Evolutionary conservation across 2,888 invertebrate species (phyloP).

Genomic region (Scaptomyza cyrtandrae): DNA sequence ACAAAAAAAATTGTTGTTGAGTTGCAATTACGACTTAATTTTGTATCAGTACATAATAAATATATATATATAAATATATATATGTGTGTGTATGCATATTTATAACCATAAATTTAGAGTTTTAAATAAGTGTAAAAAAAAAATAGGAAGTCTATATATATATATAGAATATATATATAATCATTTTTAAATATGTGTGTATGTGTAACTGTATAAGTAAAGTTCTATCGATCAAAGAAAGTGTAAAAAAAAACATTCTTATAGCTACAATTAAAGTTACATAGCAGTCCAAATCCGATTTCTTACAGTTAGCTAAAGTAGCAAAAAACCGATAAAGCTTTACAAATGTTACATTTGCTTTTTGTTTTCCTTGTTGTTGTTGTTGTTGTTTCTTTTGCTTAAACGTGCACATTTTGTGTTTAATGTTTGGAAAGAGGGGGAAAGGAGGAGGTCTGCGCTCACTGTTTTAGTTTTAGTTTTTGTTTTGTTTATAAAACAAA

Average conservation of each 20-base stretch:
- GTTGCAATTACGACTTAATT: conserved; percentile 29
- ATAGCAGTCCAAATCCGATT: conserved; percentile 67
- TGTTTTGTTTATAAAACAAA: background rate
- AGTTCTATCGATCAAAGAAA: conserved; percentile 19
- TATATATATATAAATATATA: conserved; percentile 11
- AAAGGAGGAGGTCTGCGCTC: background rate
- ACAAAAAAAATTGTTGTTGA: conserved; percentile 3
- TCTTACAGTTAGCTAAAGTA: conserved; percentile 30
- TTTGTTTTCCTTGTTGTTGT: conserved; percentile 19
- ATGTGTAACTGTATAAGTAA: conserved; percentile 16
- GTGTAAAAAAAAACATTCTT: conserved; percentile 27
- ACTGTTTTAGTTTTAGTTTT: background rate
- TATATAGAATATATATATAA: conserved; percentile 31
- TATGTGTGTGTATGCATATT: conserved; percentile 20
- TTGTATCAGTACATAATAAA: conserved; percentile 62
- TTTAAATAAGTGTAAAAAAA: background rate
- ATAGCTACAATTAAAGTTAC: conserved; percentile 45
- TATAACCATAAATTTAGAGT: background rate
- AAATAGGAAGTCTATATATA: conserved; percentile 16
- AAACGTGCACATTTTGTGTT: background rate
- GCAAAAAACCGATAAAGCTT: conserved; percentile 52
- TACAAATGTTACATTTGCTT: conserved; percentile 44
- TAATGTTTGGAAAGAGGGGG: background rate
- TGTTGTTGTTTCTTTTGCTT: background rate
- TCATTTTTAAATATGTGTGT: background rate